Conservation (phyloP, 2,888 invertebrate species). For the Altica lythri region DNA sequence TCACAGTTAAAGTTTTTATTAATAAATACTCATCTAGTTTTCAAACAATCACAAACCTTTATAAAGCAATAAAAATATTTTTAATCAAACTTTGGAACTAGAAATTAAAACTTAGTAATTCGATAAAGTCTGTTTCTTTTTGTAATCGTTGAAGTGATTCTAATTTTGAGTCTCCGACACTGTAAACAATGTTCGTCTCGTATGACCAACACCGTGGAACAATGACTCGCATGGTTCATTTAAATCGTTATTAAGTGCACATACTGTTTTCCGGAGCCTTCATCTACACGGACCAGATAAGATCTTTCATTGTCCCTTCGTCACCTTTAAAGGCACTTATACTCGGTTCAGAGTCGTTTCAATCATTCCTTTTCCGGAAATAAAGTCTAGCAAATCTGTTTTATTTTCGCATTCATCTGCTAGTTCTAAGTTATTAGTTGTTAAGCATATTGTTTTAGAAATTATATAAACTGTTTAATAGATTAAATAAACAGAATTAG, state of each 20-base stretch:
- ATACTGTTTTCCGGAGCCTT: slow-evolving; percentile 46
- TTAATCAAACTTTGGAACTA: slow-evolving; percentile 9
- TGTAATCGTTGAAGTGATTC: slow-evolving; percentile 5
- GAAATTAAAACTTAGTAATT: slow-evolving; percentile 12
- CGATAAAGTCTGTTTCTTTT: slow-evolving; percentile 16
- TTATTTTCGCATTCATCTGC: no score
- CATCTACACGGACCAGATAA: slow-evolving; percentile 46
- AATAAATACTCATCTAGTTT: no score
- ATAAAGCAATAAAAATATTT: no score
- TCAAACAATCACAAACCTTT: no score
- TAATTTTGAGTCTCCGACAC: slow-evolving; percentile 8
- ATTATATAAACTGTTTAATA: slow-evolving; percentile 2
- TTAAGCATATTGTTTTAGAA: no score
- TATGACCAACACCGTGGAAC: slow-evolving; percentile 41
- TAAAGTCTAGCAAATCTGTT: not conserved
- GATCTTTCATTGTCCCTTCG: slow-evolving; percentile 43
- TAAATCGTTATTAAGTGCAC: slow-evolving; percentile 51
- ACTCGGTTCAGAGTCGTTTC: slow-evolving; percentile 11
- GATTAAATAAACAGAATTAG: slow-evolving; percentile 1
- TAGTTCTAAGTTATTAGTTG: no score
- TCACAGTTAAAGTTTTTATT: no score
- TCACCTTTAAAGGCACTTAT: slow-evolving; percentile 45
- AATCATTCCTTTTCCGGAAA: slow-evolving; percentile 15
- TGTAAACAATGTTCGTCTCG: slow-evolving; percentile 25
- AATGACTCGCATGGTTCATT: slow-evolving; percentile 49